Conservation (phyloP, 2,113 vertebrate genomes). For the Carlito syrichta region DNA sequence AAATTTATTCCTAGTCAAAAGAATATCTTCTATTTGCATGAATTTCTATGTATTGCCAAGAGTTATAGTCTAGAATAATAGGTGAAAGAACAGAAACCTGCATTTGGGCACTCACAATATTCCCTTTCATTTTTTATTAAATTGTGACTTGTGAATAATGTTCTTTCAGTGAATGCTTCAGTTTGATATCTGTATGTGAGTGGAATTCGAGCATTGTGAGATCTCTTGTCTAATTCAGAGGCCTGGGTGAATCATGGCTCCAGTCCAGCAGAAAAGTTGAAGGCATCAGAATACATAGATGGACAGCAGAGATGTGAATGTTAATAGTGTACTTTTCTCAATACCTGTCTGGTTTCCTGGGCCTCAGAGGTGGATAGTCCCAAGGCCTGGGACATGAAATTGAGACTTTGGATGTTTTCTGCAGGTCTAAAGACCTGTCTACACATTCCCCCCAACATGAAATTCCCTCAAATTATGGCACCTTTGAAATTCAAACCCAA, state of each 20-base stretch:
- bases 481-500: not conserved
- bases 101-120: not conserved
- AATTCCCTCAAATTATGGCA: not conserved
- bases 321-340: not conserved
- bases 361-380: not conserved
- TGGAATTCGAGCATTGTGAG: not conserved
- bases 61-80: not conserved
- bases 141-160: not conserved
- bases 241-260: not conserved
- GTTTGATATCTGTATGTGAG: not conserved
- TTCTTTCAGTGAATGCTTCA: not conserved
- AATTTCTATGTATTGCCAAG: not conserved
- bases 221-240: not conserved
- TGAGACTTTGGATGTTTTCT: not conserved
- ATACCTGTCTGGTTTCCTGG: not conserved
- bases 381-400: not conserved
- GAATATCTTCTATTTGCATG: not conserved
- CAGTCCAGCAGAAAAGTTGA: not conserved
- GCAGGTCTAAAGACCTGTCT: not conserved
- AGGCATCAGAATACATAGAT: not conserved
- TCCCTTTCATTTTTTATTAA: slow-evolving; percentile 21
- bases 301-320: not conserved
- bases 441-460: rapidly evolving
- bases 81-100: not conserved
- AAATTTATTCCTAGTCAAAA: slow-evolving; percentile 17